Conservation (phyloP, 1,140 invertebrate genomes). For the Glomeris maerens region DNA sequence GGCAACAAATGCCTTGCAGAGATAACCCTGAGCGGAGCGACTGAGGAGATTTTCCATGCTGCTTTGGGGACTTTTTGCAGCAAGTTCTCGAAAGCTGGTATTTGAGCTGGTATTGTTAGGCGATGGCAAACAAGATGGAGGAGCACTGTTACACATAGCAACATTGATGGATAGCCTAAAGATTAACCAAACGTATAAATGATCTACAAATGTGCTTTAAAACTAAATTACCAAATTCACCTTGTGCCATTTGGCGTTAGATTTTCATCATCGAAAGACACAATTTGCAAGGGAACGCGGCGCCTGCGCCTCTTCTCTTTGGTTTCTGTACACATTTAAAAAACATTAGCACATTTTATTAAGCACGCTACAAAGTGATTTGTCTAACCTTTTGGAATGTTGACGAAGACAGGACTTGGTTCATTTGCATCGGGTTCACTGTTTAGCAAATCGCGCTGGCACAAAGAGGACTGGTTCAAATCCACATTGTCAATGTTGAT, state of each 20-base stretch:
- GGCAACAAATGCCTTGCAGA: too few species aligned
- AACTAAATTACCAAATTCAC: too few species aligned
- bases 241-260: too few species aligned
- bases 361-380: too few species aligned
- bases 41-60: too few species aligned
- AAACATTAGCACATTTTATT: conserved; percentile 9
- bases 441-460: not conserved
- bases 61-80: too few species aligned
- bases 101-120: too few species aligned
- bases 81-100: not conserved
- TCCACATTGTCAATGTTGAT: conserved; percentile 72
- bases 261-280: conserved; percentile 48
- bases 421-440: conserved; percentile 13
- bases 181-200: too few species aligned
- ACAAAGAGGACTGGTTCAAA: conserved; percentile 42
- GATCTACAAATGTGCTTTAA: too few species aligned
- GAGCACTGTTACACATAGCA: conserved; percentile 32
- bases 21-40: too few species aligned
- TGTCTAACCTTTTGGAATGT: conserved; percentile 10
- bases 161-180: too few species aligned
- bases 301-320: conserved; percentile 38
- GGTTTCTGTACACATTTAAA: conserved; percentile 11
- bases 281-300: conserved; percentile 43
- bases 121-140: conserved; percentile 46
- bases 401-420: conserved; percentile 28